Conservation (phyloP, 1,140 invertebrate species). For the Heliconius nattereri region DNA sequence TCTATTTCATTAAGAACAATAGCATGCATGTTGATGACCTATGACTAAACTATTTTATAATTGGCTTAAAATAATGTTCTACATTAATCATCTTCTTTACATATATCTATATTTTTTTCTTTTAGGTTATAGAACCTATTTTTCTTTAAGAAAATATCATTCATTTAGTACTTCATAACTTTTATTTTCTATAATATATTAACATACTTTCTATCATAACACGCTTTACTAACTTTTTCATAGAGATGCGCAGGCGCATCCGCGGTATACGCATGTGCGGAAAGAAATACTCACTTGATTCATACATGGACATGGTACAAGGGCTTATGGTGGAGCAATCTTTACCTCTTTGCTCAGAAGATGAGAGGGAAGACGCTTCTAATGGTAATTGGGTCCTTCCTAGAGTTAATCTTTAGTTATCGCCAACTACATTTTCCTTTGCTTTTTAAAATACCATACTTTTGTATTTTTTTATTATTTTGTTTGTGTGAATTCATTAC, state of each 20-base stretch:
- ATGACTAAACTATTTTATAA: too few relatives aligned
- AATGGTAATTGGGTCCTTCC: slow-evolving; percentile 51
- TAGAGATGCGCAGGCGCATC: slow-evolving; percentile 89
- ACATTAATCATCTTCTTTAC: too few relatives aligned
- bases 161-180: too few relatives aligned
- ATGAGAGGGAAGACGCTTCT: slow-evolving; percentile 73
- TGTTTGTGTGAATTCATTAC: background rate
- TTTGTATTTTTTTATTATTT: background rate
- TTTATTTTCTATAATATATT: too few relatives aligned
- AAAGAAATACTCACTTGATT: slow-evolving; percentile 93
- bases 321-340: slow-evolving; percentile 81
- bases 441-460: background rate
- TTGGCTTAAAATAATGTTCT: too few relatives aligned
- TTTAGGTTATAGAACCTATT: too few relatives aligned
- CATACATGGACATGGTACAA: slow-evolving; percentile 94
- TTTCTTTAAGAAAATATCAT: too few relatives aligned
- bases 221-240: slow-evolving; percentile 40
- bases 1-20: too few relatives aligned
- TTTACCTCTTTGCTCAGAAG: slow-evolving; percentile 83
- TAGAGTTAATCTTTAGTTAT: background rate
- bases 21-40: too few relatives aligned
- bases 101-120: too few relatives aligned
- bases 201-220: background rate
- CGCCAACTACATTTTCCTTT: background rate
- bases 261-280: slow-evolving; percentile 93